Base-by-base conservation (phyloP, 2,113 vertebrate species). In the Orthonyx spaldingii region DNA sequence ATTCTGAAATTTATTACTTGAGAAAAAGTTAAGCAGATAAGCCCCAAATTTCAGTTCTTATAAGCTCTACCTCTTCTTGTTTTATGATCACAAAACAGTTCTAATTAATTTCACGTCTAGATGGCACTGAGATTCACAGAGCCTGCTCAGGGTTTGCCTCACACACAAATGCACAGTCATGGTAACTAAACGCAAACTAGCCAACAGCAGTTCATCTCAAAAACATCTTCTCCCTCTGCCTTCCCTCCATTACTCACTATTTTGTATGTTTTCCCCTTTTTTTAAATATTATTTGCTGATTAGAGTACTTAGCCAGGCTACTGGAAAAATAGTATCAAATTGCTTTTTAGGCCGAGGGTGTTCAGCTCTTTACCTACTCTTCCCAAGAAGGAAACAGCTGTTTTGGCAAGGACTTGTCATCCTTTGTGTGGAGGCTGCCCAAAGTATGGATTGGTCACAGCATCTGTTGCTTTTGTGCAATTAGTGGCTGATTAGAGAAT, bases 381-480 rank as follows among this genome's bases (percentile, higher is more conserved):
- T 82, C 56, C 57, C 52, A 17, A 79, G 52, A 75, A 47, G 6
- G 16, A 83, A 78, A 12, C 13, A 68, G 7, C 20, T 71, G 23
- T 37, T 92, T 76, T 63, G 44, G 66, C 13, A 37, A 16, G 5
- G 15, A 63, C 3, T 21, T 70, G 66, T 78, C 56, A 53, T n/a
- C 13, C 26, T 28, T 44, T 0, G 0, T 32, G 13, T 79, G 35
- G 22, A 82, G 50, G 39, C 35, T 70, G 52, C 14, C 19, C 32
- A 44, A 37, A 22, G 17, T 32, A 52, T 70, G 15, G 22, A 65
- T 57, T 7, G 49, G 32, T 41, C 42, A 55, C 8, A 71, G 22
- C 26, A 90, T 37, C 47, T 8, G 1, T 24, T 7, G 3, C 4
- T 71, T 79, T 41, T 55, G 13, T 53, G 53, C 46, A 63, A 41